A percentile compares a stretch with the other conserved stretches of the same genome.
Conservation (phyloP, 2,888 invertebrate species). For the Prosapia bicincta region DNA sequence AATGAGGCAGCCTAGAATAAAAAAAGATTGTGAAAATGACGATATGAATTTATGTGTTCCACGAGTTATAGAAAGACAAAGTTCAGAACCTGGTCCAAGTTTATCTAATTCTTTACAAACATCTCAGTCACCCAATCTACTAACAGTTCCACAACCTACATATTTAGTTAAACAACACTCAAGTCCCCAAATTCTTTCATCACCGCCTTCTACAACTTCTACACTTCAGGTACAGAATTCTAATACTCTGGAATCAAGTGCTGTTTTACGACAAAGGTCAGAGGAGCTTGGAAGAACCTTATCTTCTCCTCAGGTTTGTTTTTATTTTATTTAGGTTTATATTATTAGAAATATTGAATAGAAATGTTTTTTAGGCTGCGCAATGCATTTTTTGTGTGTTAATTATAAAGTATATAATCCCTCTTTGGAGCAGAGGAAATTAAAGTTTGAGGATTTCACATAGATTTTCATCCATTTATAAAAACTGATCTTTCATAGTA, state of each 20-base stretch:
- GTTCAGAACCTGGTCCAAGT: conserved; percentile 57
- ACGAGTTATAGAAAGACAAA: conserved; percentile 52
- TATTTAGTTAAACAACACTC: conserved; percentile 64
- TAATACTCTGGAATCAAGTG: neutral
- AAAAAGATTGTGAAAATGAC: conserved; percentile 55
- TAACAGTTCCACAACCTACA: conserved; percentile 34
- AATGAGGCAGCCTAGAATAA: conserved; percentile 63
- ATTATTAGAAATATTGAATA: no score
- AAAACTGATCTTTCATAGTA: no score
- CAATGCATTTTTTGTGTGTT: no score
- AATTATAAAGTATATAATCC: no score
- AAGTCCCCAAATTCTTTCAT: conserved; percentile 57
- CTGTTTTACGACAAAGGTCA: conserved; percentile 44
- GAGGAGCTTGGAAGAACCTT: conserved; percentile 59
- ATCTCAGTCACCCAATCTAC: conserved; percentile 33
- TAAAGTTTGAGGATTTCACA: no score
- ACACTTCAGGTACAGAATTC: conserved; percentile 39
- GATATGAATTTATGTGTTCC: conserved; percentile 26
- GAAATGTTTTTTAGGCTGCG: no score
- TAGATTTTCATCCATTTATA: no score
- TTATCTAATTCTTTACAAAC: conserved; percentile 49
- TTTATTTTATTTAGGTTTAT: no score
- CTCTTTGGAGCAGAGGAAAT: no score
- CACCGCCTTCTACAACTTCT: conserved; percentile 25
- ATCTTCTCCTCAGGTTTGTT: conserved; percentile 57